Conservation (phyloP, 2,113 vertebrate species). For the Myotis yumanensis region DNA sequence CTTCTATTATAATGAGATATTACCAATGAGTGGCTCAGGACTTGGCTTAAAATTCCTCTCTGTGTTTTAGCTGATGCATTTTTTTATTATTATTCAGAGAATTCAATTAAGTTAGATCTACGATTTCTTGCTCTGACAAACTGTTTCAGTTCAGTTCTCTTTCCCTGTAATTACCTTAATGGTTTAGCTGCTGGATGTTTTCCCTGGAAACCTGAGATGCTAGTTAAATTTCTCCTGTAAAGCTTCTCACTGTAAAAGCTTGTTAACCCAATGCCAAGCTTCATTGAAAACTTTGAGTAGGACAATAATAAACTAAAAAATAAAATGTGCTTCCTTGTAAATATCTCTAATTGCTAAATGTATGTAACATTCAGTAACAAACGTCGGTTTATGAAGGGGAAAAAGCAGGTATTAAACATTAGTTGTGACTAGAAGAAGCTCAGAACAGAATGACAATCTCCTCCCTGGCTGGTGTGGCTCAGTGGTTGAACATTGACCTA, state of each 20-base stretch:
- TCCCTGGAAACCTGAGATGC: constrained; percentile 16
- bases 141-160: constrained; percentile 50
- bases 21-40: constrained; percentile 1
- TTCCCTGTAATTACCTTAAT: constrained; percentile 69
- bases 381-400: not conserved
- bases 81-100: constrained; percentile 68
- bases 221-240: constrained; percentile 53
- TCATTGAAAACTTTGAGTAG: constrained; percentile 51
- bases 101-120: constrained; percentile 70
- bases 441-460: not conserved
- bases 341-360: constrained; percentile 12
- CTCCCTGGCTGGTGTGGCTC: too few species aligned
- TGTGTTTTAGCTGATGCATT: constrained; percentile 39
- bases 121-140: constrained; percentile 60
- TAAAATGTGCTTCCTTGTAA: not conserved
- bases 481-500: too few species aligned
- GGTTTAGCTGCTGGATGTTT: constrained; percentile 58
- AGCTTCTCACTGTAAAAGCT: constrained; percentile 45
- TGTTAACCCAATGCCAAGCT: constrained; percentile 51
- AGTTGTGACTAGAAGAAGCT: not conserved
- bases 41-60: constrained; percentile 51
- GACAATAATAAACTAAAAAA: constrained; percentile 16
- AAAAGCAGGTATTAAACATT: not conserved
- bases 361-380: not conserved
- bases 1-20: constrained; percentile 42